These are phyloP conservation scores for Pteropus alecto DNA, from an alignment of 2,113 vertebrate species.

Conservation along the genomic window DNA sequence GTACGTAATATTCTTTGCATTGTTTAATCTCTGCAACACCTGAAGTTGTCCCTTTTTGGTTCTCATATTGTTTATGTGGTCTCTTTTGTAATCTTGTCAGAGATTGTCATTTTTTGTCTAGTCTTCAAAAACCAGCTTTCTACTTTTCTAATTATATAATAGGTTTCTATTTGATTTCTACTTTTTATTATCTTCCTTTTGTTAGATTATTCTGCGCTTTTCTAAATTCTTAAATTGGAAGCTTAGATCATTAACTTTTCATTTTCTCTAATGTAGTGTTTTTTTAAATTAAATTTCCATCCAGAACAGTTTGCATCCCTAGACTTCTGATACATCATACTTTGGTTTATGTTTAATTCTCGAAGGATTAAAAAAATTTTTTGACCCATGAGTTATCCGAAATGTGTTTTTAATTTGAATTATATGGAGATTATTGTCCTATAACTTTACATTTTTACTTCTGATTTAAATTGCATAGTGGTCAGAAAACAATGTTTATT, in stretches of 20 bases:
- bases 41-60: not conserved
- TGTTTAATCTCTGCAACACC: not conserved
- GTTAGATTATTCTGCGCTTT: not conserved
- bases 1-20: not conserved
- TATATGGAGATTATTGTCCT: not conserved
- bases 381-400: not conserved
- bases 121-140: not conserved
- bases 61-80: not conserved
- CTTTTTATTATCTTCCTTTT: not conserved
- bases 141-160: not conserved
- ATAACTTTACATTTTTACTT: not conserved
- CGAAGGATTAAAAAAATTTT: not conserved
- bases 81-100: not conserved
- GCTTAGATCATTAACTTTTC: not conserved
- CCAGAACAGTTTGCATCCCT: not conserved
- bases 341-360: not conserved
- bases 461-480: not conserved
- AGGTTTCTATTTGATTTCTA: not conserved
- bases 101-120: not conserved
- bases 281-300: not conserved
- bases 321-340: not conserved
- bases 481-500: not conserved
- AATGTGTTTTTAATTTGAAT: slow-evolving; percentile 27
- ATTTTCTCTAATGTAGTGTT: slow-evolving; percentile 1
- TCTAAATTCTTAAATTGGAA: not conserved